Percentiles rank a stretch among this genome's conserved stretches.
phyloP scores from a whole-genome alignment of 2,888 invertebrate species.

The Drosophila recens region DNA sequence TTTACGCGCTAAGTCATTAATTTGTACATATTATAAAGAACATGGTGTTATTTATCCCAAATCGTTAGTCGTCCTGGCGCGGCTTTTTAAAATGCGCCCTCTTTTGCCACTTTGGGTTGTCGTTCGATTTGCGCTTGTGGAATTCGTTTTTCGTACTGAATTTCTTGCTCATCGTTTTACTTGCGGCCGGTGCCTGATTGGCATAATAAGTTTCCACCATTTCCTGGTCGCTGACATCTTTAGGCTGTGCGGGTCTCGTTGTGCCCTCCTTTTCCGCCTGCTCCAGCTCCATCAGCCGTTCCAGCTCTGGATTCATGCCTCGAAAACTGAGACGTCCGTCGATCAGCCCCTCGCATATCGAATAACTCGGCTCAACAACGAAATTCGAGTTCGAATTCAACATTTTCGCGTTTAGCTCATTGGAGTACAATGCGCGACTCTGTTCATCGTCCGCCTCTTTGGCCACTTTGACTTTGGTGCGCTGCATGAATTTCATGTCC shows the following conservation, averaged over 20 bases:
- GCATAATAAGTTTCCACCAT: conserved; percentile 87
- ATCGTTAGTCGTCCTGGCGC: conserved; percentile 58
- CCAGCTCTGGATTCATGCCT: conserved; percentile 97
- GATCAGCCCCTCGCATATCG: conserved; percentile 91
- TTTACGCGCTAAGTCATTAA: conserved; percentile 38
- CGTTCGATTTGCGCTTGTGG: conserved; percentile 51
- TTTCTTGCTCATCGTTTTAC: conserved; percentile 86
- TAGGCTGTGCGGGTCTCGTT: conserved; percentile 85
- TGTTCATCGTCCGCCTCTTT: conserved; percentile 89
- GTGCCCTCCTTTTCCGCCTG: conserved; percentile 71
- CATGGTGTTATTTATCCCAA: conserved; percentile 30
- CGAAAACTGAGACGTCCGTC: conserved; percentile 95
- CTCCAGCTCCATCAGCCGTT: conserved; percentile 90
- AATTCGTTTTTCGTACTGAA: conserved; percentile 76
- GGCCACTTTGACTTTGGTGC: conserved; percentile 89
- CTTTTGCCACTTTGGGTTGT: conserved; percentile 16
- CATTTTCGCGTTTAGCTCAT: conserved; percentile 90
- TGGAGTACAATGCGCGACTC: conserved; percentile 89
- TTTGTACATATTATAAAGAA: conserved; percentile 15
- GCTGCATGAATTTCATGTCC: conserved; percentile 94
- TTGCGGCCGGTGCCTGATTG: conserved; percentile 82
- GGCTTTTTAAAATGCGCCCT: conserved; percentile 58
- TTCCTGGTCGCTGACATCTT: conserved; percentile 88
- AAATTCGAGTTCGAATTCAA: conserved; percentile 87
- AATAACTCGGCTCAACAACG: conserved; percentile 91